Evolutionary conservation across 2,888 invertebrate genomes (phyloP).

Genomic region (Eupithecia inturbata): DNA sequence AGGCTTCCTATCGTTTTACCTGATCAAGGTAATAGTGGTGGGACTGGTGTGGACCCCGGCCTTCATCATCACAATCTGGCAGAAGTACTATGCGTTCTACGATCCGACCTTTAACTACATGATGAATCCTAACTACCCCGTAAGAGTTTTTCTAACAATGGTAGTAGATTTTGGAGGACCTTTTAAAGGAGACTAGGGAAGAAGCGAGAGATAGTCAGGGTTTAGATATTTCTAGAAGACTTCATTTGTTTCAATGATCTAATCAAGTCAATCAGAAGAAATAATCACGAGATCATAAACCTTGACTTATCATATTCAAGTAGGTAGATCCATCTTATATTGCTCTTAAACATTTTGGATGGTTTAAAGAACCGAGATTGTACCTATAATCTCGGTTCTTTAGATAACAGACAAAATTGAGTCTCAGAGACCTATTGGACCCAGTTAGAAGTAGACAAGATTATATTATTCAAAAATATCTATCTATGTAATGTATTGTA

Average conservation of each 20-base stretch:
- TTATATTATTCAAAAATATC: no score
- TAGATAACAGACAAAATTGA: neutral
- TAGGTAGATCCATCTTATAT: neutral
- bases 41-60: conserved; percentile 94
- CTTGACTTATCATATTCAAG: neutral
- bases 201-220: neutral
- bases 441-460: neutral
- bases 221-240: neutral
- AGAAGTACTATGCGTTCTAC: conserved; percentile 92
- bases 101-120: conserved; percentile 97
- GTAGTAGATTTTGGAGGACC: neutral
- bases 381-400: no score
- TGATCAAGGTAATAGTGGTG: conserved; percentile 94
- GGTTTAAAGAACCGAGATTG: neutral
- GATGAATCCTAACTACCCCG: conserved; percentile 92
- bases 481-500: no score
- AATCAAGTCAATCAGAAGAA: neutral
- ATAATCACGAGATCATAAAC: neutral
- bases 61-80: conserved; percentile 94
- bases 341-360: neutral
- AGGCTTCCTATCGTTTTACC: conserved; percentile 92
- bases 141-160: conserved; percentile 69
- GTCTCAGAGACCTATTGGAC: neutral
- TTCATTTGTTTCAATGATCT: neutral
- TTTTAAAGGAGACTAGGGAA: neutral